A percentile compares a stretch with the other conserved stretches of the same genome.
These are phyloP conservation scores for Euschistus heros DNA, from an alignment of 1,140 invertebrate genomes.

Conservation along the genomic window DNA sequence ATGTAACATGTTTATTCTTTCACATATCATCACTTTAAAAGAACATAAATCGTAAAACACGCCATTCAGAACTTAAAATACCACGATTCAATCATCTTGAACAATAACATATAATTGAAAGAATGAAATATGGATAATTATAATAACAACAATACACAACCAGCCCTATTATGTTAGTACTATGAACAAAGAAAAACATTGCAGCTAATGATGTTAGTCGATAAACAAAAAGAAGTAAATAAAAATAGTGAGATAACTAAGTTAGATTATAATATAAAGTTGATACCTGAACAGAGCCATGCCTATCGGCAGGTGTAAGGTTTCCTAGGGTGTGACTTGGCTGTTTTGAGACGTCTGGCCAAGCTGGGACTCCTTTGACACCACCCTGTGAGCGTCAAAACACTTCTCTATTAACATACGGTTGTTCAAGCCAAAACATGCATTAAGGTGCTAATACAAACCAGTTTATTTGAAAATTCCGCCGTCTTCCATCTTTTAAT, in stretches of 20 bases:
- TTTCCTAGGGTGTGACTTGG: constrained; percentile 47
- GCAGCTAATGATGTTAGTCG: constrained; percentile 1
- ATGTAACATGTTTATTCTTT: too few relatives aligned
- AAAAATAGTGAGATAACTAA: constrained; percentile 1
- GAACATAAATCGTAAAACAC: too few relatives aligned
- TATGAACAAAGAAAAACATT: not conserved
- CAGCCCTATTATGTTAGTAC: constrained; percentile 3
- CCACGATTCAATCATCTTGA: too few relatives aligned
- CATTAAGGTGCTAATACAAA: too few relatives aligned
- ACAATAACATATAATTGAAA: too few relatives aligned
- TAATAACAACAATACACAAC: not conserved
- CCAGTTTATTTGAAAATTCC: too few relatives aligned
- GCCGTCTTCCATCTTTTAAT: too few relatives aligned
- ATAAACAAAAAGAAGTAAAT: constrained; percentile 13
- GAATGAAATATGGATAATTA: too few relatives aligned
- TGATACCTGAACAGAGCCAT: constrained; percentile 84
- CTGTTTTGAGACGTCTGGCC: constrained; percentile 35
- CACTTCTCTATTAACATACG: constrained; percentile 9
- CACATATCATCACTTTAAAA: too few relatives aligned
- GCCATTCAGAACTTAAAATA: too few relatives aligned
- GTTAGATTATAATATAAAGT: constrained; percentile 24
- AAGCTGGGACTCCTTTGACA: constrained; percentile 44
- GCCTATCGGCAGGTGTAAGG: constrained; percentile 83
- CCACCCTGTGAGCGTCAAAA: constrained; percentile 32
- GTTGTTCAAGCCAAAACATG: too few relatives aligned